Conservation (phyloP, 2,797 vertebrate genomes). For the Discoglossus pictus region DNA sequence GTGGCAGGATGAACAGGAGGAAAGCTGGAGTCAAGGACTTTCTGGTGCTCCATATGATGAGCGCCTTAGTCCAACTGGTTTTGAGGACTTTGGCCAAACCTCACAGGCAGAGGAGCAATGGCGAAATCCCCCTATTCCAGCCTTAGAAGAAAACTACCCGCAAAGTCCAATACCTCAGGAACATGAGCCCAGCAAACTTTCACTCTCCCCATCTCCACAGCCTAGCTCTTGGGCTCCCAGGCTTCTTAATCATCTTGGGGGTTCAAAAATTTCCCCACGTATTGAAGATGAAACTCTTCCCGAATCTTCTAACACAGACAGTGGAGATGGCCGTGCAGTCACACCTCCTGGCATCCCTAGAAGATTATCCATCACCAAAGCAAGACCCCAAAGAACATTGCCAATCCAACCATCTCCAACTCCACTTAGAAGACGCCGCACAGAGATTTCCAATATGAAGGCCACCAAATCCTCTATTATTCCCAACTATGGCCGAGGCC, state of each 20-base stretch:
- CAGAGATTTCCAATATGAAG: conserved; percentile 1
- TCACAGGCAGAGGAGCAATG: conserved; percentile 46
- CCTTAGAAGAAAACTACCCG: not conserved
- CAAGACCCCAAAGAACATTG: not conserved
- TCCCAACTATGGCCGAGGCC: conserved; percentile 66
- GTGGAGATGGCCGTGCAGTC: conserved; percentile 49
- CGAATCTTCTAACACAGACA: conserved; percentile 57
- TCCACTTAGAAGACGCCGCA: not conserved
- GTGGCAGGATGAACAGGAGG: conserved; percentile 35
- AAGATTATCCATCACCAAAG: not conserved
- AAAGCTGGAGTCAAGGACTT: conserved; percentile 49
- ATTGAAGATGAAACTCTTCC: conserved; percentile 61
- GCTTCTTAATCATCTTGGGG: conserved; percentile 40
- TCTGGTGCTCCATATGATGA: conserved; percentile 37
- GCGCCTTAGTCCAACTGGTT: conserved; percentile 36
- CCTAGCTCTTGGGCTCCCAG: conserved; percentile 30
- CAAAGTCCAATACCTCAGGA: conserved; percentile 20
- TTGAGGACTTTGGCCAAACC: conserved; percentile 10
- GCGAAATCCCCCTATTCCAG: conserved; percentile 19
- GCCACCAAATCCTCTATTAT: conserved; percentile 25
- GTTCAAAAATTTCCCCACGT: conserved; percentile 7
- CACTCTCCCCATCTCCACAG: fast-evolving
- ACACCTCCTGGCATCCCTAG: conserved; percentile 15
- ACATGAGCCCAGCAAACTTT: not conserved
- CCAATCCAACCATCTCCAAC: not conserved